Evolutionary conservation across 2,888 invertebrate species (phyloP).

Genomic region (Himalopsyche japonica): DNA sequence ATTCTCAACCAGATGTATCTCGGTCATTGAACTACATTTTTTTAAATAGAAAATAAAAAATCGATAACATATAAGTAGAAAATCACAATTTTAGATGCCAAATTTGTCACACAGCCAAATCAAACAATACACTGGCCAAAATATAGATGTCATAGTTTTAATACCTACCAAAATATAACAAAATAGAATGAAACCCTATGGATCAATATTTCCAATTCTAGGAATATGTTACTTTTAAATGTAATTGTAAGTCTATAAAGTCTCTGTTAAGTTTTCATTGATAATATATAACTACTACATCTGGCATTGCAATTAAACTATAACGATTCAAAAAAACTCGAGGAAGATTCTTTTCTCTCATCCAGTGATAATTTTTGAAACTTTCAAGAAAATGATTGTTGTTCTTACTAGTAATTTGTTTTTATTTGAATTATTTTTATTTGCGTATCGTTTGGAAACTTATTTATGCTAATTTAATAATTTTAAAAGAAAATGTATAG

Average conservation of each 20-base stretch:
- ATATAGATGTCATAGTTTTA: neutral
- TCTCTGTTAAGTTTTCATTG: neutral
- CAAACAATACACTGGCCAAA: neutral
- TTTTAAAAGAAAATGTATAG: neutral
- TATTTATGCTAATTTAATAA: neutral
- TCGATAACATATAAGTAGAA: neutral
- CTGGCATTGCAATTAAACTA: neutral
- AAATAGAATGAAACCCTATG: neutral
- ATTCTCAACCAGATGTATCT: neutral
- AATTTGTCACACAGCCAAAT: neutral
- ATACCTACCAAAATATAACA: neutral
- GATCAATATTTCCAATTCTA: neutral
- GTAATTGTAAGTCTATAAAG: neutral
- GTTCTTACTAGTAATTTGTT: neutral
- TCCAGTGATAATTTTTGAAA: neutral
- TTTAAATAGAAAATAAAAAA: neutral
- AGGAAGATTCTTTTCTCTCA: neutral
- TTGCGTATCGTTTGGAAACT: neutral
- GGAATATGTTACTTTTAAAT: neutral
- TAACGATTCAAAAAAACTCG: neutral
- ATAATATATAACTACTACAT: neutral
- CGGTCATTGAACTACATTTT: too few relatives aligned
- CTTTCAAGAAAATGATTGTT: neutral
- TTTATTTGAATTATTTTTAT: neutral
- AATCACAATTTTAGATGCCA: neutral